Conservation (phyloP, 2,888 invertebrate species). For the Amiota minor region DNA sequence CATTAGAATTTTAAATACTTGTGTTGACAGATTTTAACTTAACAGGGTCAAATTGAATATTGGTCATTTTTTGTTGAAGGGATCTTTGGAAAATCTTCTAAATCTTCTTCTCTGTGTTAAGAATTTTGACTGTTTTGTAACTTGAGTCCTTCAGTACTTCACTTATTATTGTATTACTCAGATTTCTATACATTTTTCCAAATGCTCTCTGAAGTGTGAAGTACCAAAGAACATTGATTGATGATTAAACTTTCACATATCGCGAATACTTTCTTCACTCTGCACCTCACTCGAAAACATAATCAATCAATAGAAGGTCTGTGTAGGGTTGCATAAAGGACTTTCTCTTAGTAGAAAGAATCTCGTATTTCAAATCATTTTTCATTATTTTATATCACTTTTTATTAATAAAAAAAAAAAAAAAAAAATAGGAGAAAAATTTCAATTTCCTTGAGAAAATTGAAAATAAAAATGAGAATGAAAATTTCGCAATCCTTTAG, state of each 20-base stretch:
- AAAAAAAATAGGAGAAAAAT: too few relatives aligned
- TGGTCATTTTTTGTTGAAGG: constrained; percentile 48
- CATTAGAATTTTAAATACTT: constrained; percentile 37
- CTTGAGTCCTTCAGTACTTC: not conserved
- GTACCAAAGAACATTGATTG: constrained; percentile 37
- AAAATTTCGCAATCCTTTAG: constrained; percentile 52
- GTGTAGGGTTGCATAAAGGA: constrained; percentile 30
- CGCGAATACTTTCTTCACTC: constrained; percentile 33
- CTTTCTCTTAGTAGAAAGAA: constrained; percentile 46
- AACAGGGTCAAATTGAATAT: constrained; percentile 52
- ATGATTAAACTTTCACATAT: constrained; percentile 41
- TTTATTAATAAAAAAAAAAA: not conserved
- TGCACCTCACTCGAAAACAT: not conserved
- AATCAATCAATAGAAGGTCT: constrained; percentile 43
- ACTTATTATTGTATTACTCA: not conserved
- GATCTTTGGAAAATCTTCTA: constrained; percentile 13
- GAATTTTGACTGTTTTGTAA: constrained; percentile 39
- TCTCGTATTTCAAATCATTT: constrained; percentile 36
- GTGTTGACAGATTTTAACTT: constrained; percentile 59
- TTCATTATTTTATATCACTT: not conserved
- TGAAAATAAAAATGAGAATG: constrained; percentile 36
- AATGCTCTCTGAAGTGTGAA: too few relatives aligned
- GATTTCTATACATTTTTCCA: not conserved
- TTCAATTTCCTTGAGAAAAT: constrained; percentile 18
- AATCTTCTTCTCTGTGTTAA: constrained; percentile 2